Conservation (phyloP, 37 sponge, comb jelly and placozoan species). For the Eunapius fragilis region DNA sequence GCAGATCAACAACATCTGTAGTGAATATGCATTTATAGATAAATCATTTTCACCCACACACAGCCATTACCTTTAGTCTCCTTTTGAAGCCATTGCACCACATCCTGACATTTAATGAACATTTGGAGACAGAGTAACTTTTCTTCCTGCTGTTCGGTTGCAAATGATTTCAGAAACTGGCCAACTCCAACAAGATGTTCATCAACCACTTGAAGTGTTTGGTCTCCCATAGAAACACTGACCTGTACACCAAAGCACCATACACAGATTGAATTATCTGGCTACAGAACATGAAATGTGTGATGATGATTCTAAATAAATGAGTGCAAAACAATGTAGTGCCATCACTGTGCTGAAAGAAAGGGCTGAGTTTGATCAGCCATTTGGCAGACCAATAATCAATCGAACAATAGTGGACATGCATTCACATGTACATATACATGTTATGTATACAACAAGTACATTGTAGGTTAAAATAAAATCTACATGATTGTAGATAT, state of each 20-base stretch:
- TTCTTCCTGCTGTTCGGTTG: neutral
- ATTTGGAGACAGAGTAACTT: slow-evolving; percentile 27
- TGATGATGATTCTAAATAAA: too few relatives aligned
- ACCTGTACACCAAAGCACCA: slow-evolving; percentile 7
- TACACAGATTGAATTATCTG: too few relatives aligned
- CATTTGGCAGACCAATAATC: too few relatives aligned
- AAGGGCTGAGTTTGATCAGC: too few relatives aligned
- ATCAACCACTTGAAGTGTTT: slow-evolving; percentile 28
- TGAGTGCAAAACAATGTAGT: too few relatives aligned
- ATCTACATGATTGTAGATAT: too few relatives aligned
- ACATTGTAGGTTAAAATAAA: too few relatives aligned
- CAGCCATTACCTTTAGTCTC: slow-evolving; percentile 40
- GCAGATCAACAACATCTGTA: slow-evolving; percentile 52
- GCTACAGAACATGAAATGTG: too few relatives aligned
- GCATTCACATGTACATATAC: too few relatives aligned
- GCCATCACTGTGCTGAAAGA: too few relatives aligned
- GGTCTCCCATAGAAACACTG: slow-evolving; percentile 39
- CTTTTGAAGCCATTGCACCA: slow-evolving; percentile 57
- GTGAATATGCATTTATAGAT: neutral
- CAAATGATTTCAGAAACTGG: slow-evolving; percentile 34
- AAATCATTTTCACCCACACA: neutral
- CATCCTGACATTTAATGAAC: slow-evolving; percentile 21
- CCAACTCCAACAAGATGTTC: slow-evolving; percentile 10
- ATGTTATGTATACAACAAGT: too few relatives aligned
- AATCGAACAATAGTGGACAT: too few relatives aligned